Conservation (phyloP, 2,113 vertebrate species). For the Nothoprocta perdicaria region DNA sequence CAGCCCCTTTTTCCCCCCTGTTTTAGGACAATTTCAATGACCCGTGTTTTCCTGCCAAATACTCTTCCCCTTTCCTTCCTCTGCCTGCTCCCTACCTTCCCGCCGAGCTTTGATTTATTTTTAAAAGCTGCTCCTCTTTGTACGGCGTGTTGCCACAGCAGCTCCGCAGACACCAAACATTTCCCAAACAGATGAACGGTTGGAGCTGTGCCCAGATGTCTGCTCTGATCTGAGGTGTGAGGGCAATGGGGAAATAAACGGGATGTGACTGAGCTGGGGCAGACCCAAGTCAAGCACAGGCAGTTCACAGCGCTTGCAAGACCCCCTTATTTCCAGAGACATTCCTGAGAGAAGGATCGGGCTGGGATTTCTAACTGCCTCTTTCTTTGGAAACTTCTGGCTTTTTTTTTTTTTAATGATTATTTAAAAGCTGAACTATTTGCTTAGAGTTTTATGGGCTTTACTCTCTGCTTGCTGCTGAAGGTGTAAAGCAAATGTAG, state of each 20-base stretch:
- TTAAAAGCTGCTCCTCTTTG: neutral
- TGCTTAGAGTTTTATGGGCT: neutral
- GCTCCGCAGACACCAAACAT: conserved; percentile 31
- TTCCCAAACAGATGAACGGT: neutral
- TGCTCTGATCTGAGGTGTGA: neutral
- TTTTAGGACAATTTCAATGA: conserved; percentile 19
- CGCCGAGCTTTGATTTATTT: neutral
- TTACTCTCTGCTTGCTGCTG: neutral
- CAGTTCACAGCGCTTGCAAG: neutral
- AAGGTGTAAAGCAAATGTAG: conserved; percentile 15
- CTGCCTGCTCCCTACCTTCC: neutral
- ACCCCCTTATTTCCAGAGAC: neutral
- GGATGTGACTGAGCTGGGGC: neutral
- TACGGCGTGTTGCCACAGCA: conserved; percentile 19
- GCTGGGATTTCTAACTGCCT: neutral
- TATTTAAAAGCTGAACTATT: neutral
- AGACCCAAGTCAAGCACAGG: neutral
- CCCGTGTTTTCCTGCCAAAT: conserved; percentile 26
- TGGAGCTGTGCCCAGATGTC: neutral
- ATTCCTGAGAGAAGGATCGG: neutral
- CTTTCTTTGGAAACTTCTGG: neutral
- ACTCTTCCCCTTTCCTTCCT: conserved; percentile 45
- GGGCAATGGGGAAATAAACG: neutral
- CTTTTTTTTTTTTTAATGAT: neutral
- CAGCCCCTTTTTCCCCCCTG: neutral